These are phyloP conservation scores for Atherix ibis DNA, from an alignment of 2,888 invertebrate genomes.

Conservation along the genomic window DNA sequence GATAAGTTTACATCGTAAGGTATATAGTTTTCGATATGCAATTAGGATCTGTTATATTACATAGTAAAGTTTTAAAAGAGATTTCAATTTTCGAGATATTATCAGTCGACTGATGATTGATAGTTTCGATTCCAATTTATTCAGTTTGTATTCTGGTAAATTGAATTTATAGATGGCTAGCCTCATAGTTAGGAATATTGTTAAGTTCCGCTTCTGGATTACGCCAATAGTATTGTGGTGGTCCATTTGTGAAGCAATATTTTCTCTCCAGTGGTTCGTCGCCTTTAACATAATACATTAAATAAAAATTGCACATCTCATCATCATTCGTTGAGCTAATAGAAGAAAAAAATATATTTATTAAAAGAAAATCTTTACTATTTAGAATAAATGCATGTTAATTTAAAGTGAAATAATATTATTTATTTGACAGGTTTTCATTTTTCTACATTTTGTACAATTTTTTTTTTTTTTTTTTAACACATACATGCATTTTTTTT, in stretches of 20 bases:
- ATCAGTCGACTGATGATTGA: too few relatives aligned
- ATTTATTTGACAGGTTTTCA: too few relatives aligned
- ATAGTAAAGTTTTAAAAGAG: too few relatives aligned
- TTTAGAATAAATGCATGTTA: neutral
- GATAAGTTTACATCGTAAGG: too few relatives aligned
- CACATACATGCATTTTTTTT: too few relatives aligned
- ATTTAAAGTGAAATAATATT: neutral
- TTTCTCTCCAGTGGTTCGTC: conserved; percentile 57
- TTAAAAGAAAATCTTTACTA: neutral
- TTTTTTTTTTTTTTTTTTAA: too few relatives aligned
- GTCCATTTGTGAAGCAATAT: conserved; percentile 71
- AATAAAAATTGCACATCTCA: conserved; percentile 93
- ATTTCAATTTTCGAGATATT: too few relatives aligned
- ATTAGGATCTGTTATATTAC: too few relatives aligned
- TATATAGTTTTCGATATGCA: too few relatives aligned
- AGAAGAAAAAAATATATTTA: conserved; percentile 8
- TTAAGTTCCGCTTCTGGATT: conserved; percentile 44
- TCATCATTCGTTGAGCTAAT: conserved; percentile 64
- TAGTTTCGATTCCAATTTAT: too few relatives aligned
- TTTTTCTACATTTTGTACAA: too few relatives aligned
- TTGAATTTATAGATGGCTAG: conserved; percentile 35
- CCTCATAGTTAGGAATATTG: conserved; percentile 61
- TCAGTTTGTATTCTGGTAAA: too few relatives aligned
- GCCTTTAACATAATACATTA: conserved; percentile 82
- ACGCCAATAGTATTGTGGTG: conserved; percentile 73